These are phyloP conservation scores for Sebastes diploproa DNA, from an alignment of 2,797 vertebrate species.

Conservation along the genomic window DNA sequence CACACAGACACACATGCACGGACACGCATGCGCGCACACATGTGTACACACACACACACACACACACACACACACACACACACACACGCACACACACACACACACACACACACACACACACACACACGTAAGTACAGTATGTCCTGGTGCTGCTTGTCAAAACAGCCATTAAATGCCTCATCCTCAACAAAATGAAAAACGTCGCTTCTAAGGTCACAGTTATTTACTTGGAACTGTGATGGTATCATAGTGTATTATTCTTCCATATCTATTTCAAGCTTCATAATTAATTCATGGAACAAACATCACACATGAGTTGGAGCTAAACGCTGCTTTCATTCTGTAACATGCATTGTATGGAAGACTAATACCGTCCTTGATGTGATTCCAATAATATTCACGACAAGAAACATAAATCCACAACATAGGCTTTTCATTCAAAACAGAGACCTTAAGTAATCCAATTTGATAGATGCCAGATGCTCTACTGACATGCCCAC, in stretches of 20 bases:
- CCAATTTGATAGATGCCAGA: constrained; percentile 28
- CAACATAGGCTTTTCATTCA: constrained; percentile 1
- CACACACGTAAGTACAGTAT: background rate
- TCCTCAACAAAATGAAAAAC: background rate
- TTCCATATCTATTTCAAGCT: constrained; percentile 26
- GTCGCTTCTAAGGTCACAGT: constrained; percentile 17
- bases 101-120: background rate
- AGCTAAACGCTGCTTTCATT: constrained; percentile 15
- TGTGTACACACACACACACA: background rate
- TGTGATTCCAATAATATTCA: constrained; percentile 9
- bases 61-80: background rate
- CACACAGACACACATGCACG: background rate
- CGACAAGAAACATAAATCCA: constrained; percentile 12
- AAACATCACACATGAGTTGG: background rate
- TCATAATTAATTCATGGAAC: constrained; percentile 18
- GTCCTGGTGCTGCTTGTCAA: constrained; percentile 41
- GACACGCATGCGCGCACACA: too few species aligned
- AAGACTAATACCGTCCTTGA: constrained; percentile 2
- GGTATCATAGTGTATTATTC: background rate
- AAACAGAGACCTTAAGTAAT: constrained; percentile 20
- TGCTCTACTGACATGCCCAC: constrained; percentile 14
- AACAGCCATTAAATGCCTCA: constrained; percentile 45
- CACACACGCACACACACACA: background rate
- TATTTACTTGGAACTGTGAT: constrained; percentile 36
- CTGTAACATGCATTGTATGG: background rate